Percentiles rank a stretch among this genome's conserved stretches.
Conservation (phyloP, 2,888 invertebrate species). For the Machimus atricapillus region DNA sequence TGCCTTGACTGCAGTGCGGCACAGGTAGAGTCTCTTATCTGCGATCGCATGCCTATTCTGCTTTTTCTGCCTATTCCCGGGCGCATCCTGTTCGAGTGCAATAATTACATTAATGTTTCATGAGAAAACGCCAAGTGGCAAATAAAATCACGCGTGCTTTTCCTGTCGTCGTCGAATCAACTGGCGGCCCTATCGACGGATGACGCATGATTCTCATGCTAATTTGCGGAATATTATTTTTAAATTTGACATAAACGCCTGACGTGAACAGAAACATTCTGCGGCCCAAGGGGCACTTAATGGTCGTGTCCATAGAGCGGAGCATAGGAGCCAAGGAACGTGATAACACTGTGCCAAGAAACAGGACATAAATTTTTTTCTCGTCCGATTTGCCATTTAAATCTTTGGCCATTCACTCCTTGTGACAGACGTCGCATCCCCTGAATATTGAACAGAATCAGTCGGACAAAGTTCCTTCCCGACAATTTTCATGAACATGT, state of each 20-base stretch:
- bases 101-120: not conserved
- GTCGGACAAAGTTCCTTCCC: not conserved
- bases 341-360: conserved; percentile 10
- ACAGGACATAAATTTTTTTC: conserved; percentile 16
- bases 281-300: not conserved
- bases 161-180: not conserved
- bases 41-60: not conserved
- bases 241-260: conserved; percentile 17
- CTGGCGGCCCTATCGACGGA: not conserved
- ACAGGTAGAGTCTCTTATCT: not conserved
- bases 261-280: conserved; percentile 12
- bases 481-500: not conserved
- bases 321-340: not conserved
- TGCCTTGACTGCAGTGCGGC: not conserved
- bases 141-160: conserved; percentile 11
- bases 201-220: conserved; percentile 15
- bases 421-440: not conserved
- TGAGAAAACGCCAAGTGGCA: not conserved
- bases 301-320: not conserved
- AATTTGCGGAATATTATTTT: conserved; percentile 14
- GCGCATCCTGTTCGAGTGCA: not conserved
- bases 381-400: conserved; percentile 14
- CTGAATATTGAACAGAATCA: not conserved
- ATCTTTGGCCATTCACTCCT: not conserved
- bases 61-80: not conserved